Evolutionary conservation across 2,888 invertebrate genomes (phyloP).

Genomic region (Drosophila differens): DNA sequence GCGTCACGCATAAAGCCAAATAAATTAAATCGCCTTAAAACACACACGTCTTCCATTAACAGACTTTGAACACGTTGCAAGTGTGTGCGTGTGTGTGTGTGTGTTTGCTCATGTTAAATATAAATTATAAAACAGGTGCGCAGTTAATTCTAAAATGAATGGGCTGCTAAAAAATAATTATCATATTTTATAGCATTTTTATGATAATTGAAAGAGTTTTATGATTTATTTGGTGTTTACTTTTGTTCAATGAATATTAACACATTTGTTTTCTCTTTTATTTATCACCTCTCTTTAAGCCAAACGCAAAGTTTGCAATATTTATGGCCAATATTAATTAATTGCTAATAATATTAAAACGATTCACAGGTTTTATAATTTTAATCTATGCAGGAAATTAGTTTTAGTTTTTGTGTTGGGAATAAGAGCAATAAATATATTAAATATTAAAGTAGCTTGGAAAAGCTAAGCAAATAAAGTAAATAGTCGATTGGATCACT

Average conservation of each 20-base stretch:
- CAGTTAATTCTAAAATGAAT: slow-evolving; percentile 38
- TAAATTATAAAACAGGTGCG: slow-evolving; percentile 31
- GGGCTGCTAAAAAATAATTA: slow-evolving; percentile 35
- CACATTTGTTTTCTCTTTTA: slow-evolving; percentile 23
- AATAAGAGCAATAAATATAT: not conserved
- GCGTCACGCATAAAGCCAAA: slow-evolving; percentile 31
- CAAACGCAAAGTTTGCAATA: slow-evolving; percentile 14
- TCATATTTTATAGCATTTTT: slow-evolving; percentile 38
- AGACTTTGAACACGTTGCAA: not conserved
- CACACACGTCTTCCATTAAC: slow-evolving; percentile 1
- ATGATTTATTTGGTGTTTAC: slow-evolving; percentile 37
- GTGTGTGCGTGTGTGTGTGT: not conserved
- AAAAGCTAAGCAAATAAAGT: not conserved
- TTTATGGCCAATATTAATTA: slow-evolving; percentile 31
- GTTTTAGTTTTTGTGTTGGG: not conserved
- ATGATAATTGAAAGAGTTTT: slow-evolving; percentile 38
- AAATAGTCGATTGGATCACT: not conserved
- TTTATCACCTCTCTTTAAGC: slow-evolving; percentile 26
- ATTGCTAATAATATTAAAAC: not conserved
- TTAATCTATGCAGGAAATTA: not conserved
- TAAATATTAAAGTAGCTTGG: not conserved
- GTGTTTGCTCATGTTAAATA: slow-evolving; percentile 5
- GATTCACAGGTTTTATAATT: not conserved
- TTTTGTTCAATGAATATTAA: slow-evolving; percentile 23
- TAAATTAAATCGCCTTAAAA: slow-evolving; percentile 34